Evolutionary conservation across 2,797 vertebrate genomes (phyloP), one percentile per base, ranked within the genome.

Genomic region (Buceros bicornis): DNA sequence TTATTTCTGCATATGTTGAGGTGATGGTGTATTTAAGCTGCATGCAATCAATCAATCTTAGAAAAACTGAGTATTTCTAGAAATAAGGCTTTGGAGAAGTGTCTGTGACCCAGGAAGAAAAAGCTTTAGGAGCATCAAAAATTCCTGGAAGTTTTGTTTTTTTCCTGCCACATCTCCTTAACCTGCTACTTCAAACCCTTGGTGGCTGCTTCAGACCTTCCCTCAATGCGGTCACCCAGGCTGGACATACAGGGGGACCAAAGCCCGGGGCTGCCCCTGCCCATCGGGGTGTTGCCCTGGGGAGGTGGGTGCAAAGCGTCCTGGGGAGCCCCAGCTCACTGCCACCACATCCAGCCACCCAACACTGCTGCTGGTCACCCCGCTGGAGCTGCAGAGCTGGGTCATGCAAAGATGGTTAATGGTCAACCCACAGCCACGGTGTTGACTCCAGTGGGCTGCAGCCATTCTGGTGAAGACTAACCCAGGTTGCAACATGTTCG

Each of bases 391-490:
- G 45, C 25, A 11, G 31, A 12, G 20, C 77, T 8, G 33, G 29
- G 16, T 45, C 61, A 1, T 20, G 42, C n/a, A 6, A 5, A 9
- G 22, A 2, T 10, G 13, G 17, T 5, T 3, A 3, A 6, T 22
- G 15, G 3, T 6, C 57, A 16, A 0, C 7, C 5, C 91, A n/a
- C 8, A 6, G 57, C 82, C 53, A 0, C 1, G 0, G 2, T 5
- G 13, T 14, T 14, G 21, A 3, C 66, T 17, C 42, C 67, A 6
- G 35, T 3, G 66, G 14, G 45, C 66, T 60, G 31, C 29, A 31
- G n/a, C 13, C 16, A 0, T 45, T 13, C 60, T 4, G 15, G 8
- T 28, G 40, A 58, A 1, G 26, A 5, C 29, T 16, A 12, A 8
- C 11, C 65, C 62, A 28, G 19, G 45, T 28, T 64, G 80, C 43